Conservation (phyloP, 2,888 invertebrate genomes). For the Ametastegia equiseti region DNA sequence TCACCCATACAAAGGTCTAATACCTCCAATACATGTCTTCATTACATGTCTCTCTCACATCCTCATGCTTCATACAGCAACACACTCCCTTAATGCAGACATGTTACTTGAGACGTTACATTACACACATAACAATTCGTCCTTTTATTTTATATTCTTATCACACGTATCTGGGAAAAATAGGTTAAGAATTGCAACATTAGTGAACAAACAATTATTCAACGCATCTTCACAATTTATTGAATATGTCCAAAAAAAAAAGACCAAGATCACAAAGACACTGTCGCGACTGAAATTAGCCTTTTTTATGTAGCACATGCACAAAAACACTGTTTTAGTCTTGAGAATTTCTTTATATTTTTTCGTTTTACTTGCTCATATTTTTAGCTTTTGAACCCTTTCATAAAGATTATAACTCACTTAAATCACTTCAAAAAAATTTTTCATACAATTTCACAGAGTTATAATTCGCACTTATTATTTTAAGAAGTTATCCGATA, state of each 20-base stretch:
- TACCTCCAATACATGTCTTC: too few species aligned
- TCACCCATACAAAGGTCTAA: too few species aligned
- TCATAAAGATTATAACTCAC: too few species aligned
- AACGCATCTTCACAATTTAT: not conserved
- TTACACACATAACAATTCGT: not conserved
- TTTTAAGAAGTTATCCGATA: not conserved
- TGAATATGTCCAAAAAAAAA: not conserved
- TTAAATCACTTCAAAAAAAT: too few species aligned
- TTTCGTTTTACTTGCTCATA: too few species aligned
- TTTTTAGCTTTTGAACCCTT: too few species aligned
- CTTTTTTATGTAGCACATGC: not conserved
- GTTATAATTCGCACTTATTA: not conserved
- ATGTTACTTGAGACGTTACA: not conserved
- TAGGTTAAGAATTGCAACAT: not conserved
- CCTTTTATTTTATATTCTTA: not conserved
- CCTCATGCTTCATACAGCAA: too few species aligned
- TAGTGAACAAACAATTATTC: not conserved
- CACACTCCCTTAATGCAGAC: slow-evolving; percentile 14
- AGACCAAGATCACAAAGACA: not conserved
- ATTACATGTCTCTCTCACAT: too few species aligned
- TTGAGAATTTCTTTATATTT: too few species aligned
- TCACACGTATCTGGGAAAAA: not conserved
- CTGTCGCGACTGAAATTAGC: not conserved
- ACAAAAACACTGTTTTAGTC: not conserved
- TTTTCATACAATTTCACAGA: not conserved